Evolutionary conservation across 92 coral and sea anemone genomes (phyloP).

Genomic region (Porites lobata): DNA sequence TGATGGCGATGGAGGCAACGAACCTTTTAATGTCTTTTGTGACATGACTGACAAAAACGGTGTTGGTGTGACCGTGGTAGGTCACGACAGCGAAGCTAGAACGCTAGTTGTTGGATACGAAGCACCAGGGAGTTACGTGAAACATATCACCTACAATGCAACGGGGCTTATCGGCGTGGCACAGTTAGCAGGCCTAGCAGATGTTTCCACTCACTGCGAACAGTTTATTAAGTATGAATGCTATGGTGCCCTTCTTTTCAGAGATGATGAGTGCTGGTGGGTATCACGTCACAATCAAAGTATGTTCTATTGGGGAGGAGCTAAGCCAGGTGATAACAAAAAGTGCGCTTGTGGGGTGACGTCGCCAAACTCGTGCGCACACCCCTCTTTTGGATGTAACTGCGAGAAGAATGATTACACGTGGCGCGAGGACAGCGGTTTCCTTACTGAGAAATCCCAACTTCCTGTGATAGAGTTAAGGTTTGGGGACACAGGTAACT

Average conservation of each 20-base stretch:
- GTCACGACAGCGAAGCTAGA: conserved; percentile 3
- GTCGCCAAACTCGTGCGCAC: not conserved
- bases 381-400: not conserved
- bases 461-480: no score
- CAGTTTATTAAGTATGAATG: not conserved
- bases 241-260: not conserved
- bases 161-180: not conserved
- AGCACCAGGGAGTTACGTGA: not conserved
- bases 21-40: not conserved
- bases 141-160: not conserved
- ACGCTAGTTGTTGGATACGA: not conserved
- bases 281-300: not conserved
- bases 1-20: not conserved
- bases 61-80: not conserved
- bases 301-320: not conserved
- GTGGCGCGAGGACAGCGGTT: not conserved
- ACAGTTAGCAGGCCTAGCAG: not conserved
- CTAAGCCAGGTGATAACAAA: not conserved
- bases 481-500: no score
- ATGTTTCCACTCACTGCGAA: conserved; percentile 1
- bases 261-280: not conserved
- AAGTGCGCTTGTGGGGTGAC: not conserved
- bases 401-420: not conserved
- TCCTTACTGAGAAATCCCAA: no score
- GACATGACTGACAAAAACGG: not conserved